These are phyloP conservation scores for Trichomalopsis sarcophagae DNA, from an alignment of 1,140 invertebrate species.

Conservation along the genomic window DNA sequence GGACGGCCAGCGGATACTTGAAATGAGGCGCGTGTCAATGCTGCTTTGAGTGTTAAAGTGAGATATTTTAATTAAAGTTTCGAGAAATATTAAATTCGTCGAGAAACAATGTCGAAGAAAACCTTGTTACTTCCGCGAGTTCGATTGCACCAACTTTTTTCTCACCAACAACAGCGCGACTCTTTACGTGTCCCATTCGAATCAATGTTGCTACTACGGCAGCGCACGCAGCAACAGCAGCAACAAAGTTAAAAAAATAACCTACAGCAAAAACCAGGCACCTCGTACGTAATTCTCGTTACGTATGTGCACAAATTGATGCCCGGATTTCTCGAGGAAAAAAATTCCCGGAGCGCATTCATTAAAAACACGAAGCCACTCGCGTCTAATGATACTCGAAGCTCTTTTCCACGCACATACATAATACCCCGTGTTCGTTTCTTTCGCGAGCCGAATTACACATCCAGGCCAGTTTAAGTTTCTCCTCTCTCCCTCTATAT, in stretches of 20 bases:
- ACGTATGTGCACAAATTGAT: neutral
- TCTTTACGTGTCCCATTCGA: no score
- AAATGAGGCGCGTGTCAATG: neutral
- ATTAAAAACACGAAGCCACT: neutral
- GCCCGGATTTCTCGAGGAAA: neutral
- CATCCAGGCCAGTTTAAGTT: neutral
- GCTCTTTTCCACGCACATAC: neutral
- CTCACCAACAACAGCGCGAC: no score
- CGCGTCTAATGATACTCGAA: neutral
- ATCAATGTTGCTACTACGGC: no score
- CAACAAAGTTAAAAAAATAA: neutral
- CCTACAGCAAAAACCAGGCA: neutral
- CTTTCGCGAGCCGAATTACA: neutral
- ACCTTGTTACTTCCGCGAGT: neutral
- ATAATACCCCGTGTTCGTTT: neutral
- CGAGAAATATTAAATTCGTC: neutral
- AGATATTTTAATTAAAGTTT: neutral
- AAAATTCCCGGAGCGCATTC: neutral
- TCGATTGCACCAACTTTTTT: neutral
- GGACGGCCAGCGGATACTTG: no score
- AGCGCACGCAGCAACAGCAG: neutral
- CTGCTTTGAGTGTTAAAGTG: no score
- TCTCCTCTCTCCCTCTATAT: neutral
- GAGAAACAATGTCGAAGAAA: neutral
- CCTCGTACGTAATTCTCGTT: neutral